Evolutionary conservation across 2,113 vertebrate species (phyloP).

Genomic region (Lycocorax pyrrhopterus): DNA sequence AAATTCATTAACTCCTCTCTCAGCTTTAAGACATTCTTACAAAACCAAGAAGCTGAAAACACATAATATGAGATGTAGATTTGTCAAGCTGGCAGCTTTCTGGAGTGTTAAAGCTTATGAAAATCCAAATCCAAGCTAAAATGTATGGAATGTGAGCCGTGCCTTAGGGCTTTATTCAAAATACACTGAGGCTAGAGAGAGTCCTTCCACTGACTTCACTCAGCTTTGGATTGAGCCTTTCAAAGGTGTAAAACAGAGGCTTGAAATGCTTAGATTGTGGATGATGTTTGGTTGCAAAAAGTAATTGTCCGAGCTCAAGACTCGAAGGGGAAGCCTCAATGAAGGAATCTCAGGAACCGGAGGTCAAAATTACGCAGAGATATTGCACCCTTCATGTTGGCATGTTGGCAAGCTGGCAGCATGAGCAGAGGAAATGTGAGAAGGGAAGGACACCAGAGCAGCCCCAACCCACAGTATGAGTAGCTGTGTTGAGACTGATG

Average conservation of each 20-base stretch:
- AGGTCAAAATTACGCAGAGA: neutral
- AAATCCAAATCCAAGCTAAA: conserved; percentile 64
- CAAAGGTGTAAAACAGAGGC: neutral
- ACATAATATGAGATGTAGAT: neutral
- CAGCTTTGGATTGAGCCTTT: neutral
- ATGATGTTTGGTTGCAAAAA: neutral
- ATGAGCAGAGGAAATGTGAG: neutral
- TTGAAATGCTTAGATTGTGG: neutral
- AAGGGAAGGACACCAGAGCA: neutral
- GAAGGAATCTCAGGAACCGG: neutral
- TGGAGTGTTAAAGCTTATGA: conserved; percentile 13
- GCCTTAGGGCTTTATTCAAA: neutral
- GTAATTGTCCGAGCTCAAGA: neutral
- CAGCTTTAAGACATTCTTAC: neutral
- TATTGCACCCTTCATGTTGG: neutral
- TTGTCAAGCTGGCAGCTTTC: conserved; percentile 33
- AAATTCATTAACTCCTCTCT: neutral
- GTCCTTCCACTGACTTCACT: neutral
- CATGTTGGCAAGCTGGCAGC: neutral
- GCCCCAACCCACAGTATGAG: neutral
- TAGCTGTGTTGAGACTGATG: neutral
- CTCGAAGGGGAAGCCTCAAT: neutral
- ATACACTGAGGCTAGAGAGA: neutral
- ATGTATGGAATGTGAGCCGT: conserved; percentile 51
- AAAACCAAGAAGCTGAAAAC: conserved; percentile 3